phyloP scores from a whole-genome alignment of 2,888 invertebrate species.

The Eupeodes luniger region DNA sequence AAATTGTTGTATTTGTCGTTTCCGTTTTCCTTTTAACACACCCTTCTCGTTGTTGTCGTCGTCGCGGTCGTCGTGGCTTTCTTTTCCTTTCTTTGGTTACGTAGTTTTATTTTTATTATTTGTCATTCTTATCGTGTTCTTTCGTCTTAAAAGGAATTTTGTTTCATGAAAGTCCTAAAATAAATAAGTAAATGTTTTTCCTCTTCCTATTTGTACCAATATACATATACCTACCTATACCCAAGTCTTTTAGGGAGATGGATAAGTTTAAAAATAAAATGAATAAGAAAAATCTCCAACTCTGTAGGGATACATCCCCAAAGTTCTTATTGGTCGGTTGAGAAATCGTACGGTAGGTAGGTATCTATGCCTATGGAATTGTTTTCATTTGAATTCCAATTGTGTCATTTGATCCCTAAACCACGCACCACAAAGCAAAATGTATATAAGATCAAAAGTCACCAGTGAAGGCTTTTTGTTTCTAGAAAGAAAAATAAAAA shows the following conservation, averaged over 20 bases:
- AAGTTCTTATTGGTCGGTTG: neutral
- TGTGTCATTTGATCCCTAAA: constrained; percentile 68
- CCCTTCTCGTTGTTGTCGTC: constrained; percentile 45
- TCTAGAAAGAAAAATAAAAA: neutral
- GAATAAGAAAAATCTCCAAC: constrained; percentile 49
- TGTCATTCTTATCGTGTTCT: constrained; percentile 32
- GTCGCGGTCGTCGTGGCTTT: constrained; percentile 30
- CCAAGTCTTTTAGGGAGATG: neutral
- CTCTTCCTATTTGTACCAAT: constrained; percentile 35
- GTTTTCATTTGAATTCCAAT: constrained; percentile 47
- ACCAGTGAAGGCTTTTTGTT: constrained; percentile 29
- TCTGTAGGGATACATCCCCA: constrained; percentile 28
- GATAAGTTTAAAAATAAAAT: constrained; percentile 72
- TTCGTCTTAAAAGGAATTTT: constrained; percentile 72
- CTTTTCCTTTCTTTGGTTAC: constrained; percentile 32
- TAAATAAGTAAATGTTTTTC: constrained; percentile 62
- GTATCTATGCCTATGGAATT: constrained; percentile 76
- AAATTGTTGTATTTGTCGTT: constrained; percentile 73
- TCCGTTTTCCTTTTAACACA: constrained; percentile 71
- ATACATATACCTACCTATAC: too few relatives aligned
- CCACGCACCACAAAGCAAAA: constrained; percentile 46
- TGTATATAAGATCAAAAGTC: constrained; percentile 48
- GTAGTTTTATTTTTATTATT: constrained; percentile 13
- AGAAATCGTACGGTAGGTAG: neutral
- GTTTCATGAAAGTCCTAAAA: constrained; percentile 62